Percentiles rank a stretch among this genome's conserved stretches.
Evolutionary conservation across 1,140 invertebrate species (phyloP).

Genomic region (Rhyacophila brunnea): DNA sequence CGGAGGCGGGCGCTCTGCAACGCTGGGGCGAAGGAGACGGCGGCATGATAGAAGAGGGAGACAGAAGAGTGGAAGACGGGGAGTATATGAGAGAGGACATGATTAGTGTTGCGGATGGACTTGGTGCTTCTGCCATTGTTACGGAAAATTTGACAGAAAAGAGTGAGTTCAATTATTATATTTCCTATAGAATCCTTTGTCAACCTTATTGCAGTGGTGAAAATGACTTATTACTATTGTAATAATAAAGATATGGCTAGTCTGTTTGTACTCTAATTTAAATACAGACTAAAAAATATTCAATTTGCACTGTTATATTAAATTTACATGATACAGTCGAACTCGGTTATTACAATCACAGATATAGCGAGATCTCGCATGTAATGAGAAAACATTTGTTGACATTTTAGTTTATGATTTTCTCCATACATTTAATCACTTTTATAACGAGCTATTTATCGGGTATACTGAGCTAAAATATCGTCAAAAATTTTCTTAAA

Average conservation of each 20-base stretch:
- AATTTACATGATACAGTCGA: background rate
- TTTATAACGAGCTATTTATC: too few relatives aligned
- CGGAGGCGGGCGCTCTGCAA: constrained; percentile 26
- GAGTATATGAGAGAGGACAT: constrained; percentile 38
- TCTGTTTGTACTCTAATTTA: background rate
- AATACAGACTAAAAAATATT: background rate
- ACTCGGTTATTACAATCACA: too few relatives aligned
- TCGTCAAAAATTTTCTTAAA: too few relatives aligned
- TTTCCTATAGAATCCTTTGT: background rate
- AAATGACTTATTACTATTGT: background rate
- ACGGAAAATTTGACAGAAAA: constrained; percentile 46
- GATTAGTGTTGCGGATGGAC: constrained; percentile 37
- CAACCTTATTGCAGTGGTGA: background rate
- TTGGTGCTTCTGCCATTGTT: constrained; percentile 40
- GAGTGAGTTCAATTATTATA: constrained; percentile 35
- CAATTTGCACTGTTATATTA: background rate
- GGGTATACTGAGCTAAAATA: too few relatives aligned
- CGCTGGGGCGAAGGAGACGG: constrained; percentile 20
- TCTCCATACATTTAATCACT: too few relatives aligned
- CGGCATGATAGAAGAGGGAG: constrained; percentile 14
- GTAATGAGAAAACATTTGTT: too few relatives aligned
- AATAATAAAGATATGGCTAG: background rate
- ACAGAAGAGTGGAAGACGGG: constrained; percentile 41
- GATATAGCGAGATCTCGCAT: too few relatives aligned
- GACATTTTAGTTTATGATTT: too few relatives aligned